Evolutionary conservation across 2,888 invertebrate species (phyloP).

Genomic region (Eupithecia centaureata): DNA sequence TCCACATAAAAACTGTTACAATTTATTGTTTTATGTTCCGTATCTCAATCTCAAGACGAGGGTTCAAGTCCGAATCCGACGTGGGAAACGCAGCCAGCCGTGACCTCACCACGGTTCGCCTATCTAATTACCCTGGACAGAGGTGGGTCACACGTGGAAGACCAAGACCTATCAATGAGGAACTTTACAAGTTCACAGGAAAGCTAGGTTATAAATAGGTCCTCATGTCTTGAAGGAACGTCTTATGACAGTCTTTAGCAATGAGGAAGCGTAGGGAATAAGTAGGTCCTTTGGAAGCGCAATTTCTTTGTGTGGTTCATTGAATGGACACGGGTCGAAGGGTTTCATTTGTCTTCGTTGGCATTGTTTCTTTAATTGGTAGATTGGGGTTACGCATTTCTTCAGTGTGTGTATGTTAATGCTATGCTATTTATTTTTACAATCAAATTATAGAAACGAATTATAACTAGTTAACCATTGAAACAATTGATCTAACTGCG

Average conservation of each 20-base stretch:
- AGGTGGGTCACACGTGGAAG: slow-evolving; percentile 53
- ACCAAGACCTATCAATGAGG: slow-evolving; percentile 25
- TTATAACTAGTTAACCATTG: neutral
- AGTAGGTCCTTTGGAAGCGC: slow-evolving; percentile 46
- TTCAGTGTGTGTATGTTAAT: neutral
- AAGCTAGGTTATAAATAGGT: slow-evolving; percentile 3
- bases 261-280: slow-evolving; percentile 56
- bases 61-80: slow-evolving; percentile 52
- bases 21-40: slow-evolving; percentile 41
- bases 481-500: too few relatives aligned
- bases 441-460: neutral
- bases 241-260: slow-evolving; percentile 32
- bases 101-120: slow-evolving; percentile 61
- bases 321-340: slow-evolving; percentile 33
- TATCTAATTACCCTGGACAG: slow-evolving; percentile 75
- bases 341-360: slow-evolving; percentile 29
- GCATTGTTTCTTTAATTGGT: slow-evolving; percentile 30
- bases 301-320: slow-evolving; percentile 55
- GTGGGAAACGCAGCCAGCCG: slow-evolving; percentile 65
- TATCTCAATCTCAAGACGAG: slow-evolving; percentile 57
- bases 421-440: neutral
- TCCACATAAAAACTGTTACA: slow-evolving; percentile 45
- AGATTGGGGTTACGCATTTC: slow-evolving; percentile 11
- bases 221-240: slow-evolving; percentile 9
- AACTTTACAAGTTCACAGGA: slow-evolving; percentile 1